A percentile compares a stretch with the other conserved stretches of the same genome.
phyloP scores from a whole-genome alignment of 2,888 invertebrate species.

The Microplitis deprimator region DNA sequence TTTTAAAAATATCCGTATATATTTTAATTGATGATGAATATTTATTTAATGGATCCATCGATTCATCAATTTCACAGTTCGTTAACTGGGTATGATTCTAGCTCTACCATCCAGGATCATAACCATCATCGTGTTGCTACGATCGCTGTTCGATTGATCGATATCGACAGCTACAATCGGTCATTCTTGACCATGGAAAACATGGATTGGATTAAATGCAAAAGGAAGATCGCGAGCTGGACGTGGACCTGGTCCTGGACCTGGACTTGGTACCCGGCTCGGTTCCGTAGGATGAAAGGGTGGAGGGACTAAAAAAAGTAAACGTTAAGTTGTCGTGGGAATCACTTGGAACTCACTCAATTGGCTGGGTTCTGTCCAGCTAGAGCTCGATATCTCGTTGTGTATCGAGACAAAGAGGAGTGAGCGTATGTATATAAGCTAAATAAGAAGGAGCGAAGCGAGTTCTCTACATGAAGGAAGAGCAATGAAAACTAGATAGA shows the following conservation, averaged over 20 bases:
- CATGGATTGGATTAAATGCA: conserved; percentile 16
- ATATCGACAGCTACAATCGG: conserved; percentile 20
- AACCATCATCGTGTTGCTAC: not conserved
- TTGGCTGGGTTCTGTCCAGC: not conserved
- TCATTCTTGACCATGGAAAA: conserved; percentile 32
- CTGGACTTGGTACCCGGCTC: not conserved
- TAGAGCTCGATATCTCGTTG: not conserved
- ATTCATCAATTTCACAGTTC: conserved; percentile 21
- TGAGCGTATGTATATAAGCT: not conserved
- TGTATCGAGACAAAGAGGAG: conserved; percentile 11
- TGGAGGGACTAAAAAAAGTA: conserved; percentile 32
- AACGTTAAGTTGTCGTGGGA: conserved; percentile 11
- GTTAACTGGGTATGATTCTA: conserved; percentile 3
- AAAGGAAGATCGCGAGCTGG: no score
- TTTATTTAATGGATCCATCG: conserved; percentile 14
- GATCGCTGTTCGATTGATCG: conserved; percentile 1
- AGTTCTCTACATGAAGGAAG: no score
- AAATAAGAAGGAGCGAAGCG: no score
- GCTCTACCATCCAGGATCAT: not conserved
- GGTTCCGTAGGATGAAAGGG: conserved; percentile 20
- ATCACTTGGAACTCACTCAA: conserved; percentile 17
- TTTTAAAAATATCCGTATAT: no score
- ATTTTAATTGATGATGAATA: not conserved
- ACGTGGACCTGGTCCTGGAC: no score
- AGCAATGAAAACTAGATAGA: not conserved